Evolutionary conservation across 2,113 vertebrate genomes (phyloP).

Genomic region (Serinus canaria): DNA sequence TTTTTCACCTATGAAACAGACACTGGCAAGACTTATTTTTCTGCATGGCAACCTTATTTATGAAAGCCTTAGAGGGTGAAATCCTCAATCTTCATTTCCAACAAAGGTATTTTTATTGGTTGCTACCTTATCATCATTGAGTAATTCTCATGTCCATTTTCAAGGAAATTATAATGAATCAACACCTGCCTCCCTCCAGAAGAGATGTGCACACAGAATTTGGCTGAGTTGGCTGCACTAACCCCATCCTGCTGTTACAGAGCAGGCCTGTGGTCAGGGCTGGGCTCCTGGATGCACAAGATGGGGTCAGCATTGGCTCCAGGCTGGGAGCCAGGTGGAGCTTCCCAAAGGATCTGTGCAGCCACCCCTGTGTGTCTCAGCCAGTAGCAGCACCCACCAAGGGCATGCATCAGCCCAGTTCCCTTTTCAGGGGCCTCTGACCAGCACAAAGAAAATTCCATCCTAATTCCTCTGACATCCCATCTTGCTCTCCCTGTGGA

Average conservation of each 20-base stretch:
- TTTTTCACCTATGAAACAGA: not conserved
- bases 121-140: not conserved
- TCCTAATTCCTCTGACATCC: not conserved
- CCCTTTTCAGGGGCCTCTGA: not conserved
- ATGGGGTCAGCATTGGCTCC: not conserved
- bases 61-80: not conserved
- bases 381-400: not conserved
- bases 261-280: not conserved
- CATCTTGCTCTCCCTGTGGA: not conserved
- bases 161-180: not conserved
- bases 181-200: not conserved
- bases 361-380: not conserved
- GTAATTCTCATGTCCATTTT: not conserved
- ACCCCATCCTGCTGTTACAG: not conserved
- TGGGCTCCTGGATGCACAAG: not conserved
- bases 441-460: not conserved
- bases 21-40: not conserved
- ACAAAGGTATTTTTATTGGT: not conserved
- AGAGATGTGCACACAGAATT: not conserved
- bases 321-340: not conserved
- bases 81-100: not conserved
- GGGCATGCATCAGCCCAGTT: not conserved
- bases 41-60: not conserved
- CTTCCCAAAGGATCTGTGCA: not conserved
- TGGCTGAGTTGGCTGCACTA: not conserved